These are phyloP conservation scores for Rhinolophus sinicus DNA, from an alignment of 2,113 vertebrate genomes.

Conservation along the genomic window DNA sequence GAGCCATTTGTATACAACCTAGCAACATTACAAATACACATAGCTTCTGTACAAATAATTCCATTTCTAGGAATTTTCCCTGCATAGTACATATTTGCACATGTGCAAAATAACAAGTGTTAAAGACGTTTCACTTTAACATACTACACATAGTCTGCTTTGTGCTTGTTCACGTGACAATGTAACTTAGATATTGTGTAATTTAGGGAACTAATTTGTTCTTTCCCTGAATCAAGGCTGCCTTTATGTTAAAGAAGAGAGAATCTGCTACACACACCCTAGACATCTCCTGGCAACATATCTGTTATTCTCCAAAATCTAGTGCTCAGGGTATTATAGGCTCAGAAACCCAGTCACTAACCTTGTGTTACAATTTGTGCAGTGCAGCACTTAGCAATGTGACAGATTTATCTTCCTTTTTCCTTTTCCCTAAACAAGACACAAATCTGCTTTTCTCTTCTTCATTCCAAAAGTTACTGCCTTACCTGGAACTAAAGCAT, in stretches of 20 bases:
- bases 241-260: neutral
- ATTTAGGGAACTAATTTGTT: slow-evolving; percentile 26
- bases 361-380: neutral
- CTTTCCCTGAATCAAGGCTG: slow-evolving; percentile 1
- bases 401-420: neutral
- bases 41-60: neutral
- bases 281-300: neutral
- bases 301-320: neutral
- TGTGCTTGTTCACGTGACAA: neutral
- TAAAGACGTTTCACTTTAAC: neutral
- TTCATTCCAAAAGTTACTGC: neutral
- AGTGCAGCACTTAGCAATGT: neutral
- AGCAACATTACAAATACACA: neutral
- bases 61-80: neutral
- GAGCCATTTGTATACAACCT: neutral
- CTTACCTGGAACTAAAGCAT: neutral
- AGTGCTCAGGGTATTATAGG: neutral
- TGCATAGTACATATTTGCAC: neutral
- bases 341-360: neutral
- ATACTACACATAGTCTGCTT: neutral
- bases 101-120: neutral
- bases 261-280: neutral
- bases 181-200: neutral
- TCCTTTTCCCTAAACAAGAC: neutral
- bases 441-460: slow-evolving; percentile 5